Conservation (phyloP, 2,113 vertebrate genomes). For the Etia nguti region DNA sequence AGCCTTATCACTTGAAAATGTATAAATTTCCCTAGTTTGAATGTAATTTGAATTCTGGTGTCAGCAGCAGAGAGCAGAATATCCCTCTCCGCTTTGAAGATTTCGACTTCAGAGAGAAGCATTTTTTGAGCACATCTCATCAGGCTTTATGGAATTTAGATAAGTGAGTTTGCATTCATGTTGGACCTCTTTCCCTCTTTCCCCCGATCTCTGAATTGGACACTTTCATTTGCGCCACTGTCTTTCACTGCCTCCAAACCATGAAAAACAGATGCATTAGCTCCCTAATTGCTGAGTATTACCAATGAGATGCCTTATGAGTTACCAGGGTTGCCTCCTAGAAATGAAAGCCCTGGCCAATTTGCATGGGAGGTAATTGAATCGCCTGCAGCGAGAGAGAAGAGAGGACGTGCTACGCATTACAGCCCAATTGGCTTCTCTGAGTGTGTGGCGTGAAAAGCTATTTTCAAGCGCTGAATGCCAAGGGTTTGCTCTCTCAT, state of each 20-base stretch:
- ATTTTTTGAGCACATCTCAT: constrained; percentile 41
- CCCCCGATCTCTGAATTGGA: constrained; percentile 23
- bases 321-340: constrained; percentile 54
- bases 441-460: constrained; percentile 44
- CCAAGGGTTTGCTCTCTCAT: constrained; percentile 47
- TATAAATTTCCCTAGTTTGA: background rate
- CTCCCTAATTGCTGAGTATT: constrained; percentile 65
- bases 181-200: background rate
- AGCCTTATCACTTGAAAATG: background rate
- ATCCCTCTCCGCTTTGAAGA: constrained; percentile 5
- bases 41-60: constrained; percentile 24
- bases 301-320: constrained; percentile 63
- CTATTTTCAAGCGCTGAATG: constrained; percentile 45
- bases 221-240: constrained; percentile 40
- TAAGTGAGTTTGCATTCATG: constrained; percentile 40
- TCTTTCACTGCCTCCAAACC: constrained; percentile 52
- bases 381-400: constrained; percentile 52
- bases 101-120: constrained; percentile 7
- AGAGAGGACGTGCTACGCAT: constrained; percentile 38
- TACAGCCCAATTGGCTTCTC: constrained; percentile 49
- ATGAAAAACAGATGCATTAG: constrained; percentile 70
- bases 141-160: constrained; percentile 40
- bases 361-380: constrained; percentile 73
- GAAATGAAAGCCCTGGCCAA: constrained; percentile 67
- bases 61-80: background rate